Percentiles rank a stretch among this genome's conserved stretches.
phyloP scores from a whole-genome alignment of 2,113 vertebrate genomes.

The Pardalotus punctatus region DNA sequence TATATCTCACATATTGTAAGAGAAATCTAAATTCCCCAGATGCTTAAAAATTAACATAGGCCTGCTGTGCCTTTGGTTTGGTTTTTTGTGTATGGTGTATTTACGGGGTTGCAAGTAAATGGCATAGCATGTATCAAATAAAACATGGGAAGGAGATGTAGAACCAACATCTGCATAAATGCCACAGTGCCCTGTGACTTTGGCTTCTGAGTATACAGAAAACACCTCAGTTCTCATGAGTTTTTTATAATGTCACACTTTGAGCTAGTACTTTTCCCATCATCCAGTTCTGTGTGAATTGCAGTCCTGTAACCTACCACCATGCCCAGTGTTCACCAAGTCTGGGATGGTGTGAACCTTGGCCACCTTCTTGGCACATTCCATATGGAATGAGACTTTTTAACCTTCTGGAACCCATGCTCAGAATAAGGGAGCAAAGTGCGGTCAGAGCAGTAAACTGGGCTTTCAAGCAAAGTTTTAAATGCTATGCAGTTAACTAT shows the following conservation, averaged over 20 bases:
- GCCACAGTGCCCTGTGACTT: background rate
- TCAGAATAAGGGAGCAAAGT: background rate
- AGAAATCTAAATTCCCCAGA: conserved; percentile 10
- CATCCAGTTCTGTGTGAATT: background rate
- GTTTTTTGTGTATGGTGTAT: background rate
- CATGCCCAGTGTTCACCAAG: accelerated
- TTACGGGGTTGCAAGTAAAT: background rate
- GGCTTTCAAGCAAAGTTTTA: background rate
- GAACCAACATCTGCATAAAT: background rate
- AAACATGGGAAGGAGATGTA: background rate
- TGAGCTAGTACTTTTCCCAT: background rate
- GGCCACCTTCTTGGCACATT: background rate
- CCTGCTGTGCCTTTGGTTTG: conserved; percentile 3
- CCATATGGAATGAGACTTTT: background rate
- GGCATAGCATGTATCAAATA: background rate
- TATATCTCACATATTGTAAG: conserved; percentile 31
- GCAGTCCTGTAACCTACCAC: background rate
- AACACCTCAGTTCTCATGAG: background rate
- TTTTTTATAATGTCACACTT: background rate
- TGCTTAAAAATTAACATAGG: background rate
- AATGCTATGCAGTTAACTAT: background rate
- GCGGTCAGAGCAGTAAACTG: background rate
- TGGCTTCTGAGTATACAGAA: background rate
- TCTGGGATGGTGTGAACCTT: background rate
- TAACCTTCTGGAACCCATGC: background rate